A percentile compares a stretch with the other conserved stretches of the same genome.
Evolutionary conservation across 2,888 invertebrate species (phyloP).

Genomic region (Drosophila birchii): DNA sequence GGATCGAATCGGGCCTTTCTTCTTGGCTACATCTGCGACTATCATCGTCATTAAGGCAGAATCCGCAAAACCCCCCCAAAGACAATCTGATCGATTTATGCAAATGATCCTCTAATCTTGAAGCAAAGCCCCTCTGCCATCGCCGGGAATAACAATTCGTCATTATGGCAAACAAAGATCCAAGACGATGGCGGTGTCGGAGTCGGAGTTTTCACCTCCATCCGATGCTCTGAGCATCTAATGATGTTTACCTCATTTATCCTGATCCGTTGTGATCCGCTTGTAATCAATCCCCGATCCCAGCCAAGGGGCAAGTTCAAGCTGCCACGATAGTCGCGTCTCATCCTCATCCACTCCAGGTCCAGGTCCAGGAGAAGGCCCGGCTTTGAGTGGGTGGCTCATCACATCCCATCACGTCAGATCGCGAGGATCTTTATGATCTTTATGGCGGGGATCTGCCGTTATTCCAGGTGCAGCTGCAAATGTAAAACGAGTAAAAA

Average conservation of each 20-base stretch:
- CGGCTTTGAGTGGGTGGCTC: slow-evolving; percentile 60
- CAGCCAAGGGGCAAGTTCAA: slow-evolving; percentile 65
- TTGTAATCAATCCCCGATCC: slow-evolving; percentile 43
- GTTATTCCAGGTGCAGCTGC: slow-evolving; percentile 42
- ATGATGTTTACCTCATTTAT: slow-evolving; percentile 58
- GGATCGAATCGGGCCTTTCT: slow-evolving; percentile 3
- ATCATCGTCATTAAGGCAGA: slow-evolving; percentile 30
- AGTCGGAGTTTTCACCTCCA: slow-evolving; percentile 29
- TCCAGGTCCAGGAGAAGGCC: not conserved
- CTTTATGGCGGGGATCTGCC: slow-evolving; percentile 36
- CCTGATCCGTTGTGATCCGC: slow-evolving; percentile 34
- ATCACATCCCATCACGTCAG: slow-evolving; percentile 17
- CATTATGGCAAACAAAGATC: slow-evolving; percentile 49
- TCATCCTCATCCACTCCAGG: slow-evolving; percentile 29
- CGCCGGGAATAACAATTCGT: slow-evolving; percentile 44
- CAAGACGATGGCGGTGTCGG: not conserved
- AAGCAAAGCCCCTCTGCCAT: slow-evolving; percentile 7
- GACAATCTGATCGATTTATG: slow-evolving; percentile 44
- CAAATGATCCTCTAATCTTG: slow-evolving; percentile 42
- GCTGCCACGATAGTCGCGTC: slow-evolving; percentile 28
- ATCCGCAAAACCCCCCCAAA: slow-evolving; percentile 11
- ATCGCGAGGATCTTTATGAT: slow-evolving; percentile 11
- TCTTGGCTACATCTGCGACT: not conserved
- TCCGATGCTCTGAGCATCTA: slow-evolving; percentile 25
- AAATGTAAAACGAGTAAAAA: slow-evolving; percentile 17